Base-by-base conservation (phyloP, 2,797 vertebrate genomes). In the Rhinoraja longicauda region DNA sequence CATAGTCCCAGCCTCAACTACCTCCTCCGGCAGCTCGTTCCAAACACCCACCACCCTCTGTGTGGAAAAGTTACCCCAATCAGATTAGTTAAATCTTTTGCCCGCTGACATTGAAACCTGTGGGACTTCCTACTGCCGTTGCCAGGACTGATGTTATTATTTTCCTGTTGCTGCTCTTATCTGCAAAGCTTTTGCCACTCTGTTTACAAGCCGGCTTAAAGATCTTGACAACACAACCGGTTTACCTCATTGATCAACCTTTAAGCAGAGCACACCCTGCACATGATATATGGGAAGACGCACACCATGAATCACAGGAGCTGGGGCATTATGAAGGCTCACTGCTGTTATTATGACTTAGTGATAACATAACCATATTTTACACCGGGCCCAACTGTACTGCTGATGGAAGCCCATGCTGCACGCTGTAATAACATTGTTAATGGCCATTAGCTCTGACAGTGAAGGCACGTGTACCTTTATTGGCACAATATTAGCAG, bases 341-440 rank as follows among this genome's bases (percentile, higher is more conserved):
- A 92, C 70, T 92, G 90, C 70, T 92, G 90, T 92, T 92, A 91
- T 91, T 73, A 92, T 57, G 24, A 53, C 90, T 73, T n/a, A 92
- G 39, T 92, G 70, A 75, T 92, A 91, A 91, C 90, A 72, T 73
- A 73, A 73, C 70, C 67, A 91, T 91, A 92, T 92, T 75, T 92
- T 75, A 92, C 24, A 75, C 75, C 70, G n/a, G 29, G 21, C 90
- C 29, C 39, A 73, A 29, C 36, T 36, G 70, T 73, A 26, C 90
- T 67, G 29, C 24, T 29, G 90, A n/a, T 53, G 39, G 36, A 32
- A 29, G 21, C 64, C 32, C 75, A 45, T n/a, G 39, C 90, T 92
- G 64, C 29, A 73, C 4, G 0, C 32, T 15, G 67, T 21, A 72
- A 73, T 53, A 75, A 73, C 90, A 39, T 70, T 5, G 70, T 26